Conservation (phyloP, 2,888 invertebrate species). For the Orthosia cruda region DNA sequence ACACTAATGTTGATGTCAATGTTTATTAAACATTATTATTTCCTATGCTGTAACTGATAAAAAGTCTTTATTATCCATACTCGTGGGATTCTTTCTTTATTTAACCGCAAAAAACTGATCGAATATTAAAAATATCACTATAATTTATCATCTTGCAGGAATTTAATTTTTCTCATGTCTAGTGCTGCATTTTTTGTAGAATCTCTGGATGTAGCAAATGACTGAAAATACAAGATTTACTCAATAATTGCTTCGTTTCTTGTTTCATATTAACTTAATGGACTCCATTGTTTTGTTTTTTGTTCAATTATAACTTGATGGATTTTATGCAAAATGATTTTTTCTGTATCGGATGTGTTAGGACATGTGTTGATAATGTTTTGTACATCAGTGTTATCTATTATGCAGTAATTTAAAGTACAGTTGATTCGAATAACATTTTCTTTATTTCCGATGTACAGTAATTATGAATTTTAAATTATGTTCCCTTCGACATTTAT, state of each 20-base stretch:
- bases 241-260: slow-evolving; percentile 78
- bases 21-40: slow-evolving; percentile 35
- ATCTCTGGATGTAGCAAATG: slow-evolving; percentile 72
- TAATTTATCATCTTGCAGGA: slow-evolving; percentile 73
- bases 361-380: slow-evolving; percentile 37
- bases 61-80: slow-evolving; percentile 29
- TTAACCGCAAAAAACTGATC: slow-evolving; percentile 46
- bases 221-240: slow-evolving; percentile 78
- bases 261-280: slow-evolving; percentile 71
- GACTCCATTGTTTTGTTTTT: slow-evolving; percentile 76
- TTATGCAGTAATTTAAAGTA: slow-evolving; percentile 26
- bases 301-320: slow-evolving; percentile 76
- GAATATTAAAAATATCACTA: slow-evolving; percentile 65
- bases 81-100: slow-evolving; percentile 24
- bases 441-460: background rate
- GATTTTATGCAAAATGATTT: slow-evolving; percentile 74
- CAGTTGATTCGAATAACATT: slow-evolving; percentile 20
- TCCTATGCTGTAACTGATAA: slow-evolving; percentile 31
- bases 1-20: slow-evolving; percentile 32
- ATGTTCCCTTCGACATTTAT: background rate
- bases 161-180: slow-evolving; percentile 69
- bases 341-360: slow-evolving; percentile 57
- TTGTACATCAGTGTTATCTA: slow-evolving; percentile 16
- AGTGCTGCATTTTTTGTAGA: slow-evolving; percentile 67
- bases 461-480: slow-evolving; percentile 13